Conservation (phyloP, 2,888 invertebrate genomes). For the Conus canariensis region DNA sequence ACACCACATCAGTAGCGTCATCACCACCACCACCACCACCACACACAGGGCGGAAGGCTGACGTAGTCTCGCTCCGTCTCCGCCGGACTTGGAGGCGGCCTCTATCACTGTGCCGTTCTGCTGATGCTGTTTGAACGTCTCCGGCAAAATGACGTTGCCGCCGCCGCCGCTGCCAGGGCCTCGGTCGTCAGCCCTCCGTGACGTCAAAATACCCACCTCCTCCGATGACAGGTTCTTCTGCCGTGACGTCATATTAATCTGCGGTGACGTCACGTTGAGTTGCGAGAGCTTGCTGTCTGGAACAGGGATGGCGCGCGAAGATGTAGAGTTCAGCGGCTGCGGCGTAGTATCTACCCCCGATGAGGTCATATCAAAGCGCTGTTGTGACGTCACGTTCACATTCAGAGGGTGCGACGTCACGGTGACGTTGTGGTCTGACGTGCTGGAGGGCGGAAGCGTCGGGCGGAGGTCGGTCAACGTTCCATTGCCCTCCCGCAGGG, state of each 20-base stretch:
- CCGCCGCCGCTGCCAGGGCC: neutral
- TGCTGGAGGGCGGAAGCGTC: neutral
- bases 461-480: neutral
- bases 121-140: conserved; percentile 13
- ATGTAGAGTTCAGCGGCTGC: too few relatives aligned
- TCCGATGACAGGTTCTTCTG: neutral
- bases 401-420: neutral
- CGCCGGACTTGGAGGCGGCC: neutral
- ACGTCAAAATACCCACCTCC: neutral
- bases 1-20: neutral
- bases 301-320: too few relatives aligned
- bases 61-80: neutral
- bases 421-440: neutral
- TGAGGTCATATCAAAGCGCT: too few relatives aligned
- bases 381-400: neutral
- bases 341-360: too few relatives aligned
- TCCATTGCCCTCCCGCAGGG: neutral
- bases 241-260: neutral
- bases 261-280: neutral
- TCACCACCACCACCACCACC: neutral
- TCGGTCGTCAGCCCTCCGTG: neutral
- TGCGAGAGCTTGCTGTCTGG: neutral
- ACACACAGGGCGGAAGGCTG: neutral
- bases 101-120: neutral
- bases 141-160: neutral